Conservation (phyloP, 2,113 vertebrate genomes). For the Syrmaticus mikado region DNA sequence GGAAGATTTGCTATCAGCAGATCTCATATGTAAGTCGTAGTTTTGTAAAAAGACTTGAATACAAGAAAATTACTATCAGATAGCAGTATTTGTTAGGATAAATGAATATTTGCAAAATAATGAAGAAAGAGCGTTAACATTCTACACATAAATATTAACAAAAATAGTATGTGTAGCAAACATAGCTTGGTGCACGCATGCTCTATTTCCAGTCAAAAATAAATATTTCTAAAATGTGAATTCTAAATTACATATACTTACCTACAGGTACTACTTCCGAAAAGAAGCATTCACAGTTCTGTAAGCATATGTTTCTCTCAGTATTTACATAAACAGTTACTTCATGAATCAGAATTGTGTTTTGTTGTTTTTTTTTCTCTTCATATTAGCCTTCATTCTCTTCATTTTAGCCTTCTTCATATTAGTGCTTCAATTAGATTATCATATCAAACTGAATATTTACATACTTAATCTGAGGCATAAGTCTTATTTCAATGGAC, state of each 20-base stretch:
- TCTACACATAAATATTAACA: not conserved
- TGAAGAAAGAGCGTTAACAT: not conserved
- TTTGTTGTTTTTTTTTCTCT: not conserved
- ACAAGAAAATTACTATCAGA: not conserved
- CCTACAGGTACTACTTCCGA: not conserved
- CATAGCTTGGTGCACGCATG: not conserved
- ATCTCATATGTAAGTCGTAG: not conserved
- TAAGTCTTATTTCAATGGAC: not conserved
- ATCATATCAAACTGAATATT: not conserved
- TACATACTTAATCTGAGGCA: not conserved
- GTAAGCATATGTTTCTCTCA: not conserved
- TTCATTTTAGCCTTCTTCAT: not conserved
- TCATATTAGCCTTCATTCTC: not conserved
- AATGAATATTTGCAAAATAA: not conserved
- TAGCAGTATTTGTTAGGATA: not conserved
- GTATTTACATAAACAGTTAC: not conserved
- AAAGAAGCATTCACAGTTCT: not conserved
- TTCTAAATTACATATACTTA: not conserved
- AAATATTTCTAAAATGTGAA: not conserved
- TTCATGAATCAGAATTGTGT: not conserved
- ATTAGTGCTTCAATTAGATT: too few species aligned
- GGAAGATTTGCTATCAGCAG: not conserved
- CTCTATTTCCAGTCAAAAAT: not conserved
- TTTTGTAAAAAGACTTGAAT: not conserved
- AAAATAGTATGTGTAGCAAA: not conserved